These are phyloP conservation scores for Centruroides sculpturatus DNA, from an alignment of 1,140 invertebrate species.

Conservation along the genomic window DNA sequence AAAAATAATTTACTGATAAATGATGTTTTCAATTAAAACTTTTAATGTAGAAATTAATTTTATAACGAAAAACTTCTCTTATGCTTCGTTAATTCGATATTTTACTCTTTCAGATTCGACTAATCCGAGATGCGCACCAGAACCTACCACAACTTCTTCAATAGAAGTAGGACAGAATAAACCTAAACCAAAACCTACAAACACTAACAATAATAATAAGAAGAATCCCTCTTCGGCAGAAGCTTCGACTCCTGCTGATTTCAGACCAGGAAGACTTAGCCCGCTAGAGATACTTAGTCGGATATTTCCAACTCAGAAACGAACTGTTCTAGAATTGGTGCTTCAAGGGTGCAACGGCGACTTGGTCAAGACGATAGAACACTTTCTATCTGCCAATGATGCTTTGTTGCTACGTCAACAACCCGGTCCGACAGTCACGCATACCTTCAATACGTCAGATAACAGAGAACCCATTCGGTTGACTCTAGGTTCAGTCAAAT, in stretches of 20 bases:
- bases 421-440: not conserved
- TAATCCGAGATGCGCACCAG: no score
- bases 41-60: no score
- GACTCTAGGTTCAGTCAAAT: conserved; percentile 6
- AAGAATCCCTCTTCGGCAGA: no score
- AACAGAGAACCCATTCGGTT: not conserved
- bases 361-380: conserved; percentile 59
- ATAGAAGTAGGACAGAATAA: no score
- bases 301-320: conserved; percentile 68
- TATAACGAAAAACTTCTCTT: no score
- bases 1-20: no score
- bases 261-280: conserved; percentile 32
- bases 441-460: not conserved
- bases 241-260: conserved; percentile 5
- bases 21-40: no score
- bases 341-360: conserved; percentile 71
- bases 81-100: no score
- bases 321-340: conserved; percentile 71
- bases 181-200: not conserved
- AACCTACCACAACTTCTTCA: no score
- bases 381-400: conserved; percentile 35
- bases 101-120: no score
- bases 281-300: conserved; percentile 69
- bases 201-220: not conserved
- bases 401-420: conserved; percentile 8